Evolutionary conservation across 2,797 vertebrate genomes (phyloP).

Genomic region (Chiropotes sagulatus): DNA sequence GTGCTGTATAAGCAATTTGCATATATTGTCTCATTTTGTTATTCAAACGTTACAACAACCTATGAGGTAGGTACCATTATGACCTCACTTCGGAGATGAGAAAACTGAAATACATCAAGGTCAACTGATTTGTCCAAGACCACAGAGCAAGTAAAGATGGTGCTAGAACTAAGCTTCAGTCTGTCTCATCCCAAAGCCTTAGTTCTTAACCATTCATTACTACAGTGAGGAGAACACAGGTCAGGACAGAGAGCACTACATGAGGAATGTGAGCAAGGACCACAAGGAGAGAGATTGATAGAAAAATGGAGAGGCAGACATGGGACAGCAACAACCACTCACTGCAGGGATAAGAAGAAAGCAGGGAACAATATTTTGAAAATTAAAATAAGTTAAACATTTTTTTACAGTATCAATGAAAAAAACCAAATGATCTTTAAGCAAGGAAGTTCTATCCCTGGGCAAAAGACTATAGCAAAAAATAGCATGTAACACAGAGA

Average conservation of each 20-base stretch:
- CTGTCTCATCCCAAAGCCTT: not conserved
- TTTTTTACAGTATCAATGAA: not conserved
- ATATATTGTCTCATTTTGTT: not conserved
- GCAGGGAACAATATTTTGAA: not conserved
- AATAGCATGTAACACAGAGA: not conserved
- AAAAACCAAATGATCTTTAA: conserved; percentile 16
- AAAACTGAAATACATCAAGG: not conserved
- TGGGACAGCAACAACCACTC: not conserved
- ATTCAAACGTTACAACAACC: not conserved
- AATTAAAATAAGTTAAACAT: conserved; percentile 40
- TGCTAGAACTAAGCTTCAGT: not conserved
- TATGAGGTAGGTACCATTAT: not conserved
- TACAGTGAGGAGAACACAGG: not conserved
- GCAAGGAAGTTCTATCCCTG: not conserved
- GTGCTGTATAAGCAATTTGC: not conserved
- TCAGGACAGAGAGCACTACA: not conserved
- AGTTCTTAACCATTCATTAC: not conserved
- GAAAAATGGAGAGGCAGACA: not conserved
- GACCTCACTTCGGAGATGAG: not conserved
- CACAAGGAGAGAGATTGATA: not conserved
- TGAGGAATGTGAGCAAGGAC: not conserved
- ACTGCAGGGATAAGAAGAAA: conserved; percentile 14
- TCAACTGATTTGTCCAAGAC: not conserved
- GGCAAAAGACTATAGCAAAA: not conserved
- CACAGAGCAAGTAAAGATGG: not conserved